Percentiles rank a stretch among this genome's conserved stretches.
phyloP scores from a whole-genome alignment of 2,113 vertebrate genomes.

The Fregata magnificens region DNA sequence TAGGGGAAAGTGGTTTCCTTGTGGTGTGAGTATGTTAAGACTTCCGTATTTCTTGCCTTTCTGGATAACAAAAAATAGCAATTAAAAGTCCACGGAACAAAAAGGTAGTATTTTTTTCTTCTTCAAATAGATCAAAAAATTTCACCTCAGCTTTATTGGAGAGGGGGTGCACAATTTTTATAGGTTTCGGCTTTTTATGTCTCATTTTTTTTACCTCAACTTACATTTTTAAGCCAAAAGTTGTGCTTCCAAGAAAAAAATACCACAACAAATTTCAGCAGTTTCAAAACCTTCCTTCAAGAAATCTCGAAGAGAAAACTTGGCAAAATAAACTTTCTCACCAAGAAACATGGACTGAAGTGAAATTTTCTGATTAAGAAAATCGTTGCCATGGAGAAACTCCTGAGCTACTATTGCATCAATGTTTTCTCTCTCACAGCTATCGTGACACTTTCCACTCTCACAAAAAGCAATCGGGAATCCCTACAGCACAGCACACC shows the following conservation, averaged over 20 bases:
- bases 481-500: background rate
- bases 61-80: background rate
- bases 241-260: background rate
- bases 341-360: background rate
- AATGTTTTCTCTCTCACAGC: background rate
- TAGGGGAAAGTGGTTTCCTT: background rate
- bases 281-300: background rate
- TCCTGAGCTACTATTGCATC: background rate
- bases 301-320: background rate
- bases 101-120: background rate
- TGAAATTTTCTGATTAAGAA: background rate
- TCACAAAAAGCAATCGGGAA: background rate
- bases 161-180: background rate
- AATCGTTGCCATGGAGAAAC: background rate
- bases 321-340: background rate
- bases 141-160: background rate
- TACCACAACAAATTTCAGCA: background rate
- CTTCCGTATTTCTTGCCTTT: background rate
- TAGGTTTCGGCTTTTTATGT: background rate
- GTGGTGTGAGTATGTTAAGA: background rate
- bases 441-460: background rate
- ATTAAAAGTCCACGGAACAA: background rate
- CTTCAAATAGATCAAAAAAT: background rate
- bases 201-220: background rate
- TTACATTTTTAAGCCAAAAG: background rate